These are phyloP conservation scores for Hypselothyrea guttata DNA, from an alignment of 2,888 invertebrate species.

Conservation along the genomic window DNA sequence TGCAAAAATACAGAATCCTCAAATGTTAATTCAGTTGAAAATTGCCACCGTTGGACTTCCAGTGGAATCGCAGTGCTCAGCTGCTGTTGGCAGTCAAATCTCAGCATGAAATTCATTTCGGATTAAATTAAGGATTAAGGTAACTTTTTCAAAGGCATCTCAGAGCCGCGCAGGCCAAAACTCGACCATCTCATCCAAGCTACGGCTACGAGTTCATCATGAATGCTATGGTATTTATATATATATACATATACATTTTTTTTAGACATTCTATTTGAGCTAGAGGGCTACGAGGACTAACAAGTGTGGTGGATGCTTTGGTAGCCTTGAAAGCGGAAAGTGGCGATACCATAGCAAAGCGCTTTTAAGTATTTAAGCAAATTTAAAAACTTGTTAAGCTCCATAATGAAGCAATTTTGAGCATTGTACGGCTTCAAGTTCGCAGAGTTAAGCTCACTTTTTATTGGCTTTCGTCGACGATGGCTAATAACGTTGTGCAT, in stretches of 20 bases:
- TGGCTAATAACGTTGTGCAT: slow-evolving; percentile 37
- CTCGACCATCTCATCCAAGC: slow-evolving; percentile 13
- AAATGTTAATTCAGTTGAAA: slow-evolving; percentile 54
- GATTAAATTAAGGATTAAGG: slow-evolving; percentile 70
- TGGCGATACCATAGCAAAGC: slow-evolving; percentile 17
- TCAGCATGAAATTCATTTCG: slow-evolving; percentile 70
- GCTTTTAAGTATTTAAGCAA: slow-evolving; percentile 69
- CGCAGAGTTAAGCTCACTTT: slow-evolving; percentile 19
- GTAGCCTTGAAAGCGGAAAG: slow-evolving; percentile 15
- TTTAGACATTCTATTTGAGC: slow-evolving; percentile 24
- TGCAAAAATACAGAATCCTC: slow-evolving; percentile 39
- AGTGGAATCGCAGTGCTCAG: slow-evolving; percentile 11
- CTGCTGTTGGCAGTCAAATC: slow-evolving; percentile 49
- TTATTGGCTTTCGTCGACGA: slow-evolving; percentile 48
- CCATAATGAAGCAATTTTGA: slow-evolving; percentile 63
- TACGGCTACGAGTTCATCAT: slow-evolving; percentile 13
- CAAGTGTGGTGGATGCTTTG: slow-evolving; percentile 2
- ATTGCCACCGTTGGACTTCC: slow-evolving; percentile 20
- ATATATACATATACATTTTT: background rate
- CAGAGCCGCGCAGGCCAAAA: slow-evolving; percentile 6
- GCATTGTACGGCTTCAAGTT: slow-evolving; percentile 31
- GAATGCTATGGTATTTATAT: slow-evolving; percentile 16
- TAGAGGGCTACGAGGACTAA: slow-evolving; percentile 11
- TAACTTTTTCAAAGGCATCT: slow-evolving; percentile 57
- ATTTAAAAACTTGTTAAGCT: slow-evolving; percentile 74